Base-by-base conservation (phyloP, 2,797 vertebrate genomes). In the Protonibea diacanthus region DNA sequence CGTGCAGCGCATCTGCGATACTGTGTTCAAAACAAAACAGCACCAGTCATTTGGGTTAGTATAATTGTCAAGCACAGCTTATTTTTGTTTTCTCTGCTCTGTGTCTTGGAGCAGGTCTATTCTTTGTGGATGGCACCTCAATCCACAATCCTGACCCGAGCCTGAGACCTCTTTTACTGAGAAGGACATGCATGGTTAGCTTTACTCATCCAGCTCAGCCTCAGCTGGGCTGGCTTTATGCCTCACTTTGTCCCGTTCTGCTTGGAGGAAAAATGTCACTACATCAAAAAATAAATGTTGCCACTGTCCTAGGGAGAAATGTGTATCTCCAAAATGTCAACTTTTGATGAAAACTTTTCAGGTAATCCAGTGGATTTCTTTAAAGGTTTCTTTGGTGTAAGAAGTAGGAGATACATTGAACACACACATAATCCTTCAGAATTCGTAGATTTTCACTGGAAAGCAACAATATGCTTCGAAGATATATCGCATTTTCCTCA, bases 181-280 rank as follows among this genome's bases (percentile, higher is more conserved):
- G 27, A 63, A 79, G 48, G 75, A 78, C 73, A 80, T 40, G 73
- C 81, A 74, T 82, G 86, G 71, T 85, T 86, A 83, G 59, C 53
- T 78, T 44, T 48, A 65, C 52, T 78, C 64, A 82, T 77, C 71
- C 70, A 63, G 73, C 56, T 66, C 67, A 74, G 65, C 69, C 44
- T 71, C 65, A 52, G 67, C 51, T 80, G 58, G 40, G 55, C 14
- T 45, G 52, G 72, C 62, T 81, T 65, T 45, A 40, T 70, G 76
- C 73, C 55, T 67, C 60, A 45, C 72, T 67, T 63, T 68, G 58
- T 63, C 51, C 33, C 6, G 0, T 57, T 86, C 29, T 49, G 72
- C 49, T 68, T 57, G 8, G 20, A 55, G 20, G 48, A 56, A 64
- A 62, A 60, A 51, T 62, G 2, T 12, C 23, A 5, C 29, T n/a